phyloP scores from a whole-genome alignment of 2,113 vertebrate genomes.

The Hemiscyllium ocellatum region DNA sequence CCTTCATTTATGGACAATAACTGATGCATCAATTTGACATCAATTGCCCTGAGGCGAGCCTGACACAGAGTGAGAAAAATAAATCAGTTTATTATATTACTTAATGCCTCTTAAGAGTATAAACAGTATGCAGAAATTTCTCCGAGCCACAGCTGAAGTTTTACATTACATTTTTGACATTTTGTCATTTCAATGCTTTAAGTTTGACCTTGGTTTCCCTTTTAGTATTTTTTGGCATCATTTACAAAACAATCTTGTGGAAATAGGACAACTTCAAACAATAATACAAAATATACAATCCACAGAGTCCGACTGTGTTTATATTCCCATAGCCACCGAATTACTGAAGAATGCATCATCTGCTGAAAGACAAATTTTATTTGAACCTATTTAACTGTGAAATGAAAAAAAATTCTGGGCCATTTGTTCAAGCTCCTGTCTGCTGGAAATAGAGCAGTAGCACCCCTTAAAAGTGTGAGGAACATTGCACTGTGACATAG shows the following conservation, averaged over 20 bases:
- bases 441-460: background rate
- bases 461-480: background rate
- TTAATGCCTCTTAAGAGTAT: background rate
- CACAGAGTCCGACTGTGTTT: background rate
- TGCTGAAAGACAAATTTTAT: background rate
- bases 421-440: background rate
- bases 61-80: slow-evolving; percentile 43
- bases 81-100: background rate
- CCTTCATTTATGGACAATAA: slow-evolving; percentile 90
- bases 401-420: background rate
- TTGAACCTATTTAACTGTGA: background rate
- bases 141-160: background rate
- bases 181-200: background rate
- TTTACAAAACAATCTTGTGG: background rate
- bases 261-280: background rate
- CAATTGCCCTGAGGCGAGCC: slow-evolving; percentile 82
- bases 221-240: background rate
- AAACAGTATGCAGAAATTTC: background rate
- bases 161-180: background rate
- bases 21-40: slow-evolving; percentile 87
- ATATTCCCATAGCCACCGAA: background rate
- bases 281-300: background rate
- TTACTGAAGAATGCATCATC: background rate
- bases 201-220: background rate
- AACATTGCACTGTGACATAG: background rate